Base-by-base conservation (phyloP, 2,888 invertebrate genomes). In the Bunonema sp. region DNA sequence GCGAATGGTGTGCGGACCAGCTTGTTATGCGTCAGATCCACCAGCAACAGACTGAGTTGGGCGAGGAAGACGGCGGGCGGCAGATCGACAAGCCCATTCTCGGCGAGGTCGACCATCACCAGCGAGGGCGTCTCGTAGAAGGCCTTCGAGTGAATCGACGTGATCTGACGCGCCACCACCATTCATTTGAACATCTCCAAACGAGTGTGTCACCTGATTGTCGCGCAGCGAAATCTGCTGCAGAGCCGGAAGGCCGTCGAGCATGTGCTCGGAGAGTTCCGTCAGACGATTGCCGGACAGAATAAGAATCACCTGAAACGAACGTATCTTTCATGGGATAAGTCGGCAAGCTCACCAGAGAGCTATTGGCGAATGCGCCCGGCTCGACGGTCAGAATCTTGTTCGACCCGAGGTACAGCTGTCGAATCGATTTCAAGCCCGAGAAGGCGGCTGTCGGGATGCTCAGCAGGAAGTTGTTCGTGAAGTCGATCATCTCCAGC, bases 181-280 rank as follows among this genome's bases (percentile, higher is more conserved):
- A n/a, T n/a, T 40, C 22, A n/a, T 29, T 39, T 21, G 21, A 30
- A n/a, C 28, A 2, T 26, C 20, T 31, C 18, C 33, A 33, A 12
- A 18, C 33, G n/a, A n/a, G n/a, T n/a, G n/a, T n/a, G 50, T 33
- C n/a, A 67, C 68, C 45, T 53, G 37, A 34, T 68, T 68, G 26
- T 53, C 46, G 20, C 64, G 61, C 37, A 69, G 48, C 12, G 65
- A 65, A 5, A 68, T 40, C 45, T 68, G 68, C 37, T 68, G 67
- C 16, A 68, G 42, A 29, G 42, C 46, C 1, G 45, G 29, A 18
- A 63, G 39, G 8, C 59, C 59, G n/a, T 49, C 43, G 33, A 68
- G 47, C 37, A 54, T 51, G 18, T 52, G 52, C 23, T 55, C 53
- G 3, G 49, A 43, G 5, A 68, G 31, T 24, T 45, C 41, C 2